phyloP scores from a whole-genome alignment of 2,797 vertebrate species.

The Hippopotamyrus pictus region DNA sequence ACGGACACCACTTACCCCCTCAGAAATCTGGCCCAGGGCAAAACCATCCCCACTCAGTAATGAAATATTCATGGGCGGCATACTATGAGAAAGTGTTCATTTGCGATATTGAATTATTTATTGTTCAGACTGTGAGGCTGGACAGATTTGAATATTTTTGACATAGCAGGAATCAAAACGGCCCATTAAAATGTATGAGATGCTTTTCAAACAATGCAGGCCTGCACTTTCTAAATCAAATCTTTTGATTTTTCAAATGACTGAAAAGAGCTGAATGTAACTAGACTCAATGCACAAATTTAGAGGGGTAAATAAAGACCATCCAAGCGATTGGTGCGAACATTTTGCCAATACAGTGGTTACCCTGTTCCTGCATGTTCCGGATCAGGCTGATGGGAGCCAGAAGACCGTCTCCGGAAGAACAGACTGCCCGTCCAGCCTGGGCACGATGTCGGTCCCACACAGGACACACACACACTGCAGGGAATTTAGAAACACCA shows the following conservation, averaged over 20 bases:
- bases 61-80: constrained; percentile 20
- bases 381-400: neutral
- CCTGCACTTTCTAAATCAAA: neutral
- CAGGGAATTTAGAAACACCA: neutral
- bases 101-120: constrained; percentile 24
- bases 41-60: neutral
- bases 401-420: neutral
- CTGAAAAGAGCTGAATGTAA: neutral
- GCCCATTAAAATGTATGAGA: constrained; percentile 58
- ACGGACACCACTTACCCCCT: neutral
- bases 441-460: neutral
- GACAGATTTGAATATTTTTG: neutral
- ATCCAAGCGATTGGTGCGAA: neutral
- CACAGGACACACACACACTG: neutral
- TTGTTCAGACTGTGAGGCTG: neutral
- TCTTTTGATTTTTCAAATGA: neutral
- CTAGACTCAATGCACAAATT: neutral
- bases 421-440: neutral
- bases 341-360: neutral
- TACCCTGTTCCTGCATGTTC: neutral
- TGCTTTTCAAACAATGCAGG: constrained; percentile 24
- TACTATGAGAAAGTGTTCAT: constrained; percentile 14
- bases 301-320: constrained; percentile 21
- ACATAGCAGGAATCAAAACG: constrained; percentile 41
- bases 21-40: neutral